Percentiles rank a stretch among this genome's conserved stretches.
Evolutionary conservation across 2,797 vertebrate species (phyloP).

Genomic region (Sphenodon punctatus): DNA sequence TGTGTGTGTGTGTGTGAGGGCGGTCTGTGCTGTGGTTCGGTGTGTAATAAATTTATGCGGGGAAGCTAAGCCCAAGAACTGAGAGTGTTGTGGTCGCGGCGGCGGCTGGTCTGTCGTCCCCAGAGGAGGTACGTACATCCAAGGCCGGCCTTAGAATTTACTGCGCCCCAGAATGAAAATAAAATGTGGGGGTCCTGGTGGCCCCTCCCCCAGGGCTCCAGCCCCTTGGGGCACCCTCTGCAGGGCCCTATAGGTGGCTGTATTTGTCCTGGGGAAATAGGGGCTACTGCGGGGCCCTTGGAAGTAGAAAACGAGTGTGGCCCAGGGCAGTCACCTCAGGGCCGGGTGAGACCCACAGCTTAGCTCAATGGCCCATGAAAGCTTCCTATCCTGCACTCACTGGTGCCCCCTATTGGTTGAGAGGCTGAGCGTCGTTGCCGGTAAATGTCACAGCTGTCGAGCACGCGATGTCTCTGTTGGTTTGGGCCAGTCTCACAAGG

Average conservation of each 20-base stretch:
- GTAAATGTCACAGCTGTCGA: neutral
- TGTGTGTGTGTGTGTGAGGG: neutral
- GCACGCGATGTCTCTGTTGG: neutral
- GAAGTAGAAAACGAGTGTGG: too few species aligned
- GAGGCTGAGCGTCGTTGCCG: neutral
- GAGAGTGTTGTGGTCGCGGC: neutral
- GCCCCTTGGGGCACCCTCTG: too few species aligned
- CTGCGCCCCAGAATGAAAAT: too few species aligned
- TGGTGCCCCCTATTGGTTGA: neutral
- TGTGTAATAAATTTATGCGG: neutral
- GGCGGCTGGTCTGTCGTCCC: neutral
- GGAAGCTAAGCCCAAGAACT: neutral
- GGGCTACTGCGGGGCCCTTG: too few species aligned
- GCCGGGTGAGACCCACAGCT: neutral
- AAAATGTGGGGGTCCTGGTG: too few species aligned
- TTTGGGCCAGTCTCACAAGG: neutral
- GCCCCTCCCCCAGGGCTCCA: too few species aligned
- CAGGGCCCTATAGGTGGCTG: too few species aligned
- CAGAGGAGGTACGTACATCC: too few species aligned
- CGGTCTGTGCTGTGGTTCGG: neutral
- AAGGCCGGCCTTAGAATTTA: too few species aligned
- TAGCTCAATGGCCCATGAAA: neutral
- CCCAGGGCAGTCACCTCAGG: neutral
- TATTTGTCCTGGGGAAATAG: too few species aligned
- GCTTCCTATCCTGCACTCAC: neutral